phyloP scores from a whole-genome alignment of 2,888 invertebrate species.

The Bhutanitis thaidina region DNA sequence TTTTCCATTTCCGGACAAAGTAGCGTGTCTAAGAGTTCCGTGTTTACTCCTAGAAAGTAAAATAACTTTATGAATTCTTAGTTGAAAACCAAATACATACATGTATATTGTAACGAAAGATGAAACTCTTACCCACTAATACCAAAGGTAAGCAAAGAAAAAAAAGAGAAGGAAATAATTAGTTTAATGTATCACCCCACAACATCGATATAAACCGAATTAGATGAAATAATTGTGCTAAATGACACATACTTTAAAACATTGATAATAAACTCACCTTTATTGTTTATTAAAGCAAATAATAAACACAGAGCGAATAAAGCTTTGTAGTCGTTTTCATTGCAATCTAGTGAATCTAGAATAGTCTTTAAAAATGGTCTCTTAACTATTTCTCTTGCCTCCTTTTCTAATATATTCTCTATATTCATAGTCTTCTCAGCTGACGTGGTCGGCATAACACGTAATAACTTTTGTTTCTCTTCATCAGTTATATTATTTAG shows the following conservation, averaged over 20 bases:
- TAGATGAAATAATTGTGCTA: constrained; percentile 7
- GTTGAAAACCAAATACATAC: not conserved
- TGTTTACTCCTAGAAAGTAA: constrained; percentile 85
- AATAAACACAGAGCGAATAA: constrained; percentile 94
- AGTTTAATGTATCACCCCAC: not conserved
- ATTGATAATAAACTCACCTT: constrained; percentile 81
- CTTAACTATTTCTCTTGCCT: constrained; percentile 70
- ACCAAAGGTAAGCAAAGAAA: constrained; percentile 49
- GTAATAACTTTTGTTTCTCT: constrained; percentile 87
- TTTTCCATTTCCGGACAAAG: constrained; percentile 81
- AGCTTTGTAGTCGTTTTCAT: constrained; percentile 96
- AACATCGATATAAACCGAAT: not conserved
- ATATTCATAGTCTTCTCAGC: constrained; percentile 41
- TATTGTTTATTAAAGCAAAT: constrained; percentile 95
- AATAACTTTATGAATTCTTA: constrained; percentile 12
- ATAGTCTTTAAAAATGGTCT: constrained; percentile 94
- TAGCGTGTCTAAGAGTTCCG: constrained; percentile 89
- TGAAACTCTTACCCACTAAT: constrained; percentile 57
- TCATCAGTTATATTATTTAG: constrained; percentile 94
- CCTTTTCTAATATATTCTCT: constrained; percentile 55
- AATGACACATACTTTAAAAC: not conserved
- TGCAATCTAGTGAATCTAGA: constrained; percentile 91
- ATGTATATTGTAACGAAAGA: constrained; percentile 6
- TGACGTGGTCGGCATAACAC: constrained; percentile 39
- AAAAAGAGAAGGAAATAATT: constrained; percentile 22